Evolutionary conservation across 2,113 vertebrate species (phyloP).

Genomic region (Crypturellus undulatus): DNA sequence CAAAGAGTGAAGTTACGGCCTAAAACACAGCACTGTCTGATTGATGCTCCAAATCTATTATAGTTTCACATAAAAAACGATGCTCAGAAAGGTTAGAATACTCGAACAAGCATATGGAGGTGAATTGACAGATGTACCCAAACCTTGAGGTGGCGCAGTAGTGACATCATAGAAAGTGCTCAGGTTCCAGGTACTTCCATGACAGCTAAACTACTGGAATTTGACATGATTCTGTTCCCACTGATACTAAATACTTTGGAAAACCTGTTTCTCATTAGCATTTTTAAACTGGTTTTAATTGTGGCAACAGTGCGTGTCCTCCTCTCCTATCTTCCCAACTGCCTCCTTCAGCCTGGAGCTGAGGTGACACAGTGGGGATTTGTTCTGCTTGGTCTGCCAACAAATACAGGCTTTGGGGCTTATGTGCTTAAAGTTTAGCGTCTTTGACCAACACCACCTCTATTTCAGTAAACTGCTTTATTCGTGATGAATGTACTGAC

Average conservation of each 20-base stretch:
- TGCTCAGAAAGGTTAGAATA: neutral
- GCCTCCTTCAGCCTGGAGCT: neutral
- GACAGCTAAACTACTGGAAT: neutral
- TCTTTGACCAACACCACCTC: neutral
- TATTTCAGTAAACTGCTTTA: neutral
- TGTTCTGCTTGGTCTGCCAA: neutral
- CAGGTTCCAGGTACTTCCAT: neutral
- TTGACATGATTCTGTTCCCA: neutral
- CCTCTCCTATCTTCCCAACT: neutral
- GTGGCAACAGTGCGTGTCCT: constrained; percentile 2
- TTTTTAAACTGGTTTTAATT: constrained; percentile 31
- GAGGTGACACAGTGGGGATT: neutral
- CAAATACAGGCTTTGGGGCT: neutral
- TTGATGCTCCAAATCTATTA: constrained; percentile 11
- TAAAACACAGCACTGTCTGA: constrained; percentile 9
- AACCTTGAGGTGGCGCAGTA: neutral
- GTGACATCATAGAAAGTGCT: neutral
- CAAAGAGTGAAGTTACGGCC: constrained; percentile 20
- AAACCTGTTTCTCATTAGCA: constrained; percentile 4
- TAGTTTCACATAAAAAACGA: neutral
- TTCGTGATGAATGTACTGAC: constrained; percentile 17
- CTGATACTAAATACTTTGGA: neutral
- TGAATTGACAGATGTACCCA: neutral
- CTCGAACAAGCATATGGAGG: neutral
- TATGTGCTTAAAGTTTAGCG: constrained; percentile 1